phyloP scores from a whole-genome alignment of 2,888 invertebrate genomes.

The Pristionchus maxplancki region DNA sequence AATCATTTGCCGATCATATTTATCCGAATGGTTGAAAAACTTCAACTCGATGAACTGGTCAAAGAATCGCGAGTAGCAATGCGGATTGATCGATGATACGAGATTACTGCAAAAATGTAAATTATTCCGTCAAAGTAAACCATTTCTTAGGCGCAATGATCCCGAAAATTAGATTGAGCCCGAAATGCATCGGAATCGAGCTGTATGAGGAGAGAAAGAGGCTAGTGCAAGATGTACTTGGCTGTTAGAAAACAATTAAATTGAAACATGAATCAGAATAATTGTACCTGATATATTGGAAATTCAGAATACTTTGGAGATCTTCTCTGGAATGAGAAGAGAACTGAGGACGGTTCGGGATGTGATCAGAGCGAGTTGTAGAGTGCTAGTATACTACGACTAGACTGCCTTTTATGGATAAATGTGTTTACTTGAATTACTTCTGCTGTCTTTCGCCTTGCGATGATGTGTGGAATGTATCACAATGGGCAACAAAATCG shows the following conservation, averaged over 20 bases:
- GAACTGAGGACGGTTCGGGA: constrained; percentile 17
- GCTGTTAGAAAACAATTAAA: neutral
- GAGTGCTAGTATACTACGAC: too few species aligned
- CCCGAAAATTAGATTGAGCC: neutral
- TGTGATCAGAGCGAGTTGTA: neutral
- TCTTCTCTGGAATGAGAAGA: neutral
- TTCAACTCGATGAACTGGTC: too few species aligned
- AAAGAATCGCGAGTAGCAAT: too few species aligned
- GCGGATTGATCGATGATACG: too few species aligned
- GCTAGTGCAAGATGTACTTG: neutral
- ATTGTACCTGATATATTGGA: constrained; percentile 35
- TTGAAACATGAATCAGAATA: neutral
- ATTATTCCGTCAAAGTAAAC: neutral
- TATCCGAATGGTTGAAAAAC: too few species aligned
- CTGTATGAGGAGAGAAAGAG: neutral
- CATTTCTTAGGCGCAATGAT: neutral
- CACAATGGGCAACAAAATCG: too few species aligned
- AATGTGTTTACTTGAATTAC: too few species aligned
- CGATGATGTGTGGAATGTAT: too few species aligned
- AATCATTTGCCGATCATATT: too few species aligned
- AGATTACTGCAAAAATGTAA: neutral
- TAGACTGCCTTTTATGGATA: too few species aligned
- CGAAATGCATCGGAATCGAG: constrained; percentile 10
- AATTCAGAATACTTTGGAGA: neutral
- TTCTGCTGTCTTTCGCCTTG: too few species aligned